Percentiles rank a stretch among this genome's conserved stretches.
phyloP scores from a whole-genome alignment of 2,113 vertebrate species.

The Entelurus aequoreus region DNA sequence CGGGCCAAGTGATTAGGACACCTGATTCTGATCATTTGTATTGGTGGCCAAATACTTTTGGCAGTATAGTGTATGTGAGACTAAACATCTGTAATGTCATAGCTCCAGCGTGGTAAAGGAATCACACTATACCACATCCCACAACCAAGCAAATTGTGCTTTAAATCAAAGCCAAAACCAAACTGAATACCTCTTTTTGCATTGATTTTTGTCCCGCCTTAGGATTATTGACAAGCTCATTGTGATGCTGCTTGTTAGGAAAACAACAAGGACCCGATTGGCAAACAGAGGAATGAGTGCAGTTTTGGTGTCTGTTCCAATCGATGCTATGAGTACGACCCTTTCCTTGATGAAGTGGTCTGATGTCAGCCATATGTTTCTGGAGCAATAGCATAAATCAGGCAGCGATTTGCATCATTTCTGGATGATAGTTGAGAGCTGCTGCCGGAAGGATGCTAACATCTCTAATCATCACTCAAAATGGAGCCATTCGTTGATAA shows the following conservation, averaged over 20 bases:
- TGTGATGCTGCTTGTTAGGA: slow-evolving; percentile 15
- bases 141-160: slow-evolving; percentile 53
- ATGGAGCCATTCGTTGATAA: slow-evolving; percentile 46
- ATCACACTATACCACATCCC: neutral
- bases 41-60: neutral
- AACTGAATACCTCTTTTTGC: slow-evolving; percentile 54
- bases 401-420: slow-evolving; percentile 42
- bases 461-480: slow-evolving; percentile 51
- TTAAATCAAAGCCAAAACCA: slow-evolving; percentile 27
- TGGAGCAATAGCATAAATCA: slow-evolving; percentile 47
- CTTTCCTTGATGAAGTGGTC: slow-evolving; percentile 44
- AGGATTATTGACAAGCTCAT: slow-evolving; percentile 47
- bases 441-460: slow-evolving; percentile 28
- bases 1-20: too few species aligned
- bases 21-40: too few species aligned
- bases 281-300: neutral
- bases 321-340: slow-evolving; percentile 10
- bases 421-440: slow-evolving; percentile 39
- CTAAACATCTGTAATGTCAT: neutral
- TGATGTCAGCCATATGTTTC: slow-evolving; percentile 44
- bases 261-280: slow-evolving; percentile 38
- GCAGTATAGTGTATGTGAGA: neutral
- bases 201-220: slow-evolving; percentile 51
- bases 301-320: slow-evolving; percentile 3
- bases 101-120: neutral